phyloP scores from a whole-genome alignment of 2,113 vertebrate genomes.

The Salvelinus sp. region DNA sequence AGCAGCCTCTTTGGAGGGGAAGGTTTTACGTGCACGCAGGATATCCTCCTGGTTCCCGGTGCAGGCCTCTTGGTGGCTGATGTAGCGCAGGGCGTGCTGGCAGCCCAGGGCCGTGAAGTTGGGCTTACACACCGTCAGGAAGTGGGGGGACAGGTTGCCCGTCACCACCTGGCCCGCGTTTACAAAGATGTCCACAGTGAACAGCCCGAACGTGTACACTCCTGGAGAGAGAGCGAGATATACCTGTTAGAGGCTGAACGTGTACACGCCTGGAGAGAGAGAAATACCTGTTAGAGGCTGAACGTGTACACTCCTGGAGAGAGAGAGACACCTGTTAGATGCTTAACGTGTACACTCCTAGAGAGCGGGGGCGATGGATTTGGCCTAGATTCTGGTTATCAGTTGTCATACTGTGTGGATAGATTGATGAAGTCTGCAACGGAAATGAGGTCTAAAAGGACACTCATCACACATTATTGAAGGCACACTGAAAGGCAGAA shows the following conservation, averaged over 20 bases:
- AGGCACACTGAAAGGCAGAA: too few relatives aligned
- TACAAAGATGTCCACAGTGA: constrained; percentile 98
- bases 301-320: background rate
- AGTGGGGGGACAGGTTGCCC: constrained; percentile 95
- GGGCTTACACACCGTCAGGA: constrained; percentile 95
- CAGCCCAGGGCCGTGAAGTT: constrained; percentile 97
- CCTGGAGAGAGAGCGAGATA: constrained; percentile 73
- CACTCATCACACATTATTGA: too few relatives aligned
- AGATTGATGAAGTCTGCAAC: background rate
- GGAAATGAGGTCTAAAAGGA: too few relatives aligned
- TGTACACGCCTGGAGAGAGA: background rate
- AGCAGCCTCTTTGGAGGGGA: constrained; percentile 98
- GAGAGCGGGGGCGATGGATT: background rate
- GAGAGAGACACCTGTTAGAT: background rate
- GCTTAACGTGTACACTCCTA: background rate
- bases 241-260: background rate
- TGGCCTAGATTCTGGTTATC: background rate
- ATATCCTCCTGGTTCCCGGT: constrained; percentile 93
- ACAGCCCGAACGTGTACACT: constrained; percentile 95
- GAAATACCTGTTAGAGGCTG: background rate
- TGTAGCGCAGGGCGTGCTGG: constrained; percentile 91
- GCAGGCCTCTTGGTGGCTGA: constrained; percentile 92
- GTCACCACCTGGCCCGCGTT: constrained; percentile 98
- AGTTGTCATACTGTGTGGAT: background rate
- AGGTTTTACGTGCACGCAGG: constrained; percentile 90